These are phyloP conservation scores for Uromys caudimaculatus DNA, from an alignment of 2,797 vertebrate species.

Conservation along the genomic window DNA sequence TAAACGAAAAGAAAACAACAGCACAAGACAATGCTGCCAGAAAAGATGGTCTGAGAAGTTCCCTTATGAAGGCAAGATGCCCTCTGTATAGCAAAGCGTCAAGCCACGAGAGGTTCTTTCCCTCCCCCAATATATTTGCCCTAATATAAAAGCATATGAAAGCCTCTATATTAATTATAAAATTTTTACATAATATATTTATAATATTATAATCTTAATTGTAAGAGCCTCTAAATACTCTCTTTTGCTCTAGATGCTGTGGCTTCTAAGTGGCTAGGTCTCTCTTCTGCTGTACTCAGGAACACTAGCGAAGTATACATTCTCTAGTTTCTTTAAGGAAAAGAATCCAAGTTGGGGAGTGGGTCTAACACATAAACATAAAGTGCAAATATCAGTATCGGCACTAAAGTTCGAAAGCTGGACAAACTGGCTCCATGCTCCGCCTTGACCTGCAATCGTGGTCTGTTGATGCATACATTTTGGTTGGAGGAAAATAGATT, in stretches of 20 bases:
- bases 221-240: neutral
- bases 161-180: neutral
- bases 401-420: conserved; percentile 44
- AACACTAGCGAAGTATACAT: neutral
- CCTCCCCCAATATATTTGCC: neutral
- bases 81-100: neutral
- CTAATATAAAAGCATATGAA: conserved; percentile 34
- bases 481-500: conserved; percentile 54
- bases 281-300: neutral
- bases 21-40: neutral
- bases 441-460: neutral
- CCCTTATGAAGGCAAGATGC: neutral
- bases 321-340: neutral
- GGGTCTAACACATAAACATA: neutral
- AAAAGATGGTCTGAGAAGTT: conserved; percentile 28
- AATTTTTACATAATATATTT: neutral
- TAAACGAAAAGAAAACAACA: neutral
- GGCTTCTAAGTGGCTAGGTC: neutral
- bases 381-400: conserved; percentile 37
- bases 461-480: conserved; percentile 63
- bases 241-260: neutral
- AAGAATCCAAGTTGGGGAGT: neutral
- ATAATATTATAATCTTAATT: neutral
- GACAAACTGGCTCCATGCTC: conserved; percentile 36
- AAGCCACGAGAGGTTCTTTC: neutral